Evolutionary conservation across 2,888 invertebrate genomes (phyloP).

Genomic region (Tenodera sinensis): DNA sequence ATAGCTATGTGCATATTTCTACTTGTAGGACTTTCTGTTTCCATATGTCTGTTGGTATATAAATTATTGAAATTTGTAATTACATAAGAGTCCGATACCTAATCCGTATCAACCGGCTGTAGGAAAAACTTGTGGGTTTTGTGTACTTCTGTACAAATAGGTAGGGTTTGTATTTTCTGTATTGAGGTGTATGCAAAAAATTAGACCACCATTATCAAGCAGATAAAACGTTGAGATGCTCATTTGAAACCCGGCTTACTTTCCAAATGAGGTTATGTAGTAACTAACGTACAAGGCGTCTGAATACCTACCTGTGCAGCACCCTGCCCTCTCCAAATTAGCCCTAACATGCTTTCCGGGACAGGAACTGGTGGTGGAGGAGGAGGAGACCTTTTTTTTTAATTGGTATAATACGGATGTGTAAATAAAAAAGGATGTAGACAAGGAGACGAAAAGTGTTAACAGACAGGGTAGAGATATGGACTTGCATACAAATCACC

Average conservation of each 20-base stretch:
- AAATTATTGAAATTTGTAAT: too few species aligned
- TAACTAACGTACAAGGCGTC: background rate
- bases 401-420: conserved; percentile 12
- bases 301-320: background rate
- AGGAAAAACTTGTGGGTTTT: too few species aligned
- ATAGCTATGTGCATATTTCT: too few species aligned
- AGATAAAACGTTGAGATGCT: background rate
- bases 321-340: background rate
- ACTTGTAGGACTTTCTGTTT: too few species aligned
- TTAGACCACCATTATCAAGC: too few species aligned
- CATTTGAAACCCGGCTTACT: background rate
- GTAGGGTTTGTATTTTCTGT: too few species aligned
- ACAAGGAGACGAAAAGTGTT: conserved; percentile 1
- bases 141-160: too few species aligned
- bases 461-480: background rate
- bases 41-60: too few species aligned
- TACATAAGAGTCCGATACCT: too few species aligned
- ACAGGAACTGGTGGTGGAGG: background rate
- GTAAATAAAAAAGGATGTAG: background rate
- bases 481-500: conserved; percentile 3
- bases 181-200: too few species aligned
- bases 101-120: too few species aligned
- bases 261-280: background rate
- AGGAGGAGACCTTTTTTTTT: background rate
- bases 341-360: background rate